Conservation (phyloP, 92 coral and sea anemone genomes). For the Zoanthus sansibaricus region DNA sequence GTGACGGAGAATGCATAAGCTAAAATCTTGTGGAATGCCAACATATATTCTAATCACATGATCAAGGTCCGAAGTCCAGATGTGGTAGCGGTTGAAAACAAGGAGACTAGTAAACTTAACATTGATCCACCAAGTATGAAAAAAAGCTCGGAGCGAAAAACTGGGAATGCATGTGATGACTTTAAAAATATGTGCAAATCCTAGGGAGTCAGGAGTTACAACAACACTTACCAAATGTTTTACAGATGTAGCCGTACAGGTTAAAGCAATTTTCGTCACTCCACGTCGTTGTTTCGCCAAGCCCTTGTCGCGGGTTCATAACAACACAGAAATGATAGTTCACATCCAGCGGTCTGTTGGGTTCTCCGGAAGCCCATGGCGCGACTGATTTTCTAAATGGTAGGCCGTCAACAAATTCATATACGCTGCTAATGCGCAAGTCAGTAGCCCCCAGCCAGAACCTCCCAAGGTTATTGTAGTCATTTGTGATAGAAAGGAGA, state of each 20-base stretch:
- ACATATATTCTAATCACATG: too few species aligned
- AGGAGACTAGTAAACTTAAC: too few species aligned
- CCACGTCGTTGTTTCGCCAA: constrained; percentile 62
- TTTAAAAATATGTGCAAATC: too few species aligned
- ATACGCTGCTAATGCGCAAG: constrained; percentile 61
- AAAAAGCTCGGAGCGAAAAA: too few species aligned
- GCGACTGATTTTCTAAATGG: constrained; percentile 70
- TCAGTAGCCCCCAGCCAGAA: constrained; percentile 88
- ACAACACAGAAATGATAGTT: constrained; percentile 66
- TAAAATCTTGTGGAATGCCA: too few species aligned
- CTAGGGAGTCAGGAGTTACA: background rate
- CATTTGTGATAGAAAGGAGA: constrained; percentile 48
- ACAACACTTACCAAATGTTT: constrained; percentile 54
- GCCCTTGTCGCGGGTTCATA: constrained; percentile 58
- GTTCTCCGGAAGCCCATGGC: constrained; percentile 90
- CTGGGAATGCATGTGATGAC: too few species aligned
- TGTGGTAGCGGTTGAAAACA: too few species aligned
- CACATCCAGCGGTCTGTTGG: constrained; percentile 68
- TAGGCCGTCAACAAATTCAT: constrained; percentile 79
- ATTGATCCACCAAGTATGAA: too few species aligned
- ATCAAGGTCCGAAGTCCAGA: too few species aligned
- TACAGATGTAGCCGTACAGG: constrained; percentile 77
- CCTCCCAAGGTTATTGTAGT: constrained; percentile 53
- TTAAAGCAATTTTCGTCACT: constrained; percentile 80
- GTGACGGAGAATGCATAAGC: too few species aligned